Evolutionary conservation across 2,888 invertebrate species (phyloP).

Genomic region (Rhamphomyia laevipes): DNA sequence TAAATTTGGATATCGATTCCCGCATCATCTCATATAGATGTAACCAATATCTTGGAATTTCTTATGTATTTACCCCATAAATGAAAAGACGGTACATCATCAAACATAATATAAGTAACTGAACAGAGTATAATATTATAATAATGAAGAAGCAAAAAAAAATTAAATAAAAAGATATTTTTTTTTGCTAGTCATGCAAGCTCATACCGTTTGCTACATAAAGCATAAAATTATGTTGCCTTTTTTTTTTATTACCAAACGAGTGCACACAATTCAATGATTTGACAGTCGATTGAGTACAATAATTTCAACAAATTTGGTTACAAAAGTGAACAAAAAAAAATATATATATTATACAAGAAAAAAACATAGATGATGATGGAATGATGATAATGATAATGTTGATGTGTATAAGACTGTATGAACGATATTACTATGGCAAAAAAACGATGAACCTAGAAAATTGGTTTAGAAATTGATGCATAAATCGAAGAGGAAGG

Average conservation of each 20-base stretch:
- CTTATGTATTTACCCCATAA: too few species aligned
- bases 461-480: too few species aligned
- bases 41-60: too few species aligned
- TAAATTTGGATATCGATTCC: too few species aligned
- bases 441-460: too few species aligned
- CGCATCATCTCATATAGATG: too few species aligned
- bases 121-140: background rate
- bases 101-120: background rate
- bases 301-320: conserved; percentile 2
- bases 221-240: background rate
- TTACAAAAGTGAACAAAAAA: background rate
- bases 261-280: conserved; percentile 3
- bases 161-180: background rate
- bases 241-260: background rate
- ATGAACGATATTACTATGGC: too few species aligned
- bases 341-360: background rate
- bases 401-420: too few species aligned
- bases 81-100: too few species aligned
- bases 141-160: background rate
- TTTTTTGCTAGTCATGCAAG: background rate
- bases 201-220: background rate
- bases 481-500: too few species aligned
- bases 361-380: background rate
- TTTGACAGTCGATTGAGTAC: conserved; percentile 2
- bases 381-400: background rate